phyloP scores from a whole-genome alignment of 35 echinoderm and acorn worm species.

The Ophioderma brevispina region DNA sequence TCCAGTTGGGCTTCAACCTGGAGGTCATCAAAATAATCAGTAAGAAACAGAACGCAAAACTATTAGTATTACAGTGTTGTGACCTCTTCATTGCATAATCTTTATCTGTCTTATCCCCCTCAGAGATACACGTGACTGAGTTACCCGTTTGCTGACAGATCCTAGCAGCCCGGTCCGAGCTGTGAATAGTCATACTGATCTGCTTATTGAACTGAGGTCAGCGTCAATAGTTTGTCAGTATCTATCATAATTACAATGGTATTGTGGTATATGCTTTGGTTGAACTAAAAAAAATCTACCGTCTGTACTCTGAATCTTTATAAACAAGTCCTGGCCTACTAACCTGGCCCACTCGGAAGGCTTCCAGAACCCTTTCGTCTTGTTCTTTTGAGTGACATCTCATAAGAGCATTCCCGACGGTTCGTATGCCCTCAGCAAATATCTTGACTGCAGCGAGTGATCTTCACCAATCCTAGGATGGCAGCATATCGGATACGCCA shows the following conservation, averaged over 20 bases:
- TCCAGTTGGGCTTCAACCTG: constrained; percentile 97
- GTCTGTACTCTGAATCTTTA: no score
- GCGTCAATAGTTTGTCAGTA: background rate
- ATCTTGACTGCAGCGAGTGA: constrained; percentile 76
- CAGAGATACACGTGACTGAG: no score
- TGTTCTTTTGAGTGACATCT: constrained; percentile 80
- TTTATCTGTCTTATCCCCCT: no score
- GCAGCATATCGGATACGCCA: constrained; percentile 91
- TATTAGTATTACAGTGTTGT: no score
- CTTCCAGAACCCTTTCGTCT: constrained; percentile 91
- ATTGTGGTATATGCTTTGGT: background rate
- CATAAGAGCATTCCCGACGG: constrained; percentile 89
- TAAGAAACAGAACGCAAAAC: no score
- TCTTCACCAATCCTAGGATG: constrained; percentile 81
- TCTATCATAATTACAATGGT: background rate
- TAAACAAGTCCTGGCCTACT: no score
- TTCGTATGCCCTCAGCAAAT: constrained; percentile 83
- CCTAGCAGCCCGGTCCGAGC: no score
- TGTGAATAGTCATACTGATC: no score
- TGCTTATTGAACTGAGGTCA: background rate
- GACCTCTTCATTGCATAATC: no score
- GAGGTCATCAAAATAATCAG: no score
- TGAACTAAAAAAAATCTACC: no score
- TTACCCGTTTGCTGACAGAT: no score
- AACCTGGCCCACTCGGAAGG: constrained; percentile 96